A percentile compares a stretch with the other conserved stretches of the same genome.
Conservation (phyloP, 2,888 invertebrate genomes). For the Athalia circularis region DNA sequence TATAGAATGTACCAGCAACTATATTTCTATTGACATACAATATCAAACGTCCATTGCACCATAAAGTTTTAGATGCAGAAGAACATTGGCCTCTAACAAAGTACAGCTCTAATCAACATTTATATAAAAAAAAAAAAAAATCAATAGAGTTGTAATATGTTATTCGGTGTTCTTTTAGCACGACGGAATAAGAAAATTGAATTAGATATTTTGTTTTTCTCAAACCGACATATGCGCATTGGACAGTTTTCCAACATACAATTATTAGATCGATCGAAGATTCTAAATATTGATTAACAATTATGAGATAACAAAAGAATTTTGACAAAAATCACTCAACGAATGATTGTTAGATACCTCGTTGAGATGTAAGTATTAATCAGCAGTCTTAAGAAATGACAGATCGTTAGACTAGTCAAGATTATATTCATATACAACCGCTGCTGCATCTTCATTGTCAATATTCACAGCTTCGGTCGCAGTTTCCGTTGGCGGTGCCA, state of each 20-base stretch:
- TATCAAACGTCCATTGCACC: neutral
- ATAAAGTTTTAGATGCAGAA: neutral
- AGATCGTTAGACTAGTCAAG: conserved; percentile 20
- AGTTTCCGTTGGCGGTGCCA: conserved; percentile 63
- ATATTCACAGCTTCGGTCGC: conserved; percentile 67
- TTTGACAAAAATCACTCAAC: neutral
- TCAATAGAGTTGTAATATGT: conserved; percentile 10
- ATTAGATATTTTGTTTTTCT: neutral
- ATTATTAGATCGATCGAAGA: neutral
- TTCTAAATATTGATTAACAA: conserved; percentile 12
- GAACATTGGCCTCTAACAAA: conserved; percentile 12
- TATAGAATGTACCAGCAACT: too few relatives aligned
- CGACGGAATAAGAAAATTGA: conserved; percentile 19
- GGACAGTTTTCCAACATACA: neutral
- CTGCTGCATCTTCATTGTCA: conserved; percentile 60
- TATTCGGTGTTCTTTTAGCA: conserved; percentile 22
- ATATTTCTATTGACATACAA: too few relatives aligned
- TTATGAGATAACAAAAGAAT: conserved; percentile 21
- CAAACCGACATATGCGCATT: neutral
- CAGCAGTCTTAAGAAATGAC: conserved; percentile 22
- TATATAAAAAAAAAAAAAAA: conserved; percentile 27
- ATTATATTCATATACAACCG: conserved; percentile 51
- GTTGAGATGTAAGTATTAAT: conserved; percentile 13
- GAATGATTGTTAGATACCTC: neutral
- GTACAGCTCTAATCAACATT: conserved; percentile 28